These are phyloP conservation scores for Ascaphus truei DNA, from an alignment of 2,113 vertebrate species.

Conservation along the genomic window DNA sequence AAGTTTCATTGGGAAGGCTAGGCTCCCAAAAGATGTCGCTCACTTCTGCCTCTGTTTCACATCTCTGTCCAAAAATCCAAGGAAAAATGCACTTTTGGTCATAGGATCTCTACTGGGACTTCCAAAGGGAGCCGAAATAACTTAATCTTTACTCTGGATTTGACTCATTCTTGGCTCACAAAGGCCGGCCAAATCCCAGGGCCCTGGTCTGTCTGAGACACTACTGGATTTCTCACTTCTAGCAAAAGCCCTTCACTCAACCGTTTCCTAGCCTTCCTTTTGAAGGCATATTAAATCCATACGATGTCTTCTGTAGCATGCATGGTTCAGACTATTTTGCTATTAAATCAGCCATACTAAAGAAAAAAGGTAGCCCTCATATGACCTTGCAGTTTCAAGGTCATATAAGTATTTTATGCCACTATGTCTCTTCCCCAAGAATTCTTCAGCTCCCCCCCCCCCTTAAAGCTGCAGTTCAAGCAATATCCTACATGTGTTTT, in stretches of 20 bases:
- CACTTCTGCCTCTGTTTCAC: conserved; percentile 12
- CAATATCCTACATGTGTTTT: too few relatives aligned
- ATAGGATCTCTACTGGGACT: conserved; percentile 27
- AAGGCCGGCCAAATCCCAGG: conserved; percentile 8
- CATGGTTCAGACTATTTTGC: conserved; percentile 1
- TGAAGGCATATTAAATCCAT: conserved; percentile 34
- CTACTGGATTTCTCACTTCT: not conserved
- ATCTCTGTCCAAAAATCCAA: conserved; percentile 30
- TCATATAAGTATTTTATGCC: not conserved
- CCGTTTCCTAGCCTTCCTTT: conserved; percentile 41
- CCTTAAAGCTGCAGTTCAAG: too few relatives aligned
- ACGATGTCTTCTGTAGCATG: conserved; percentile 40
- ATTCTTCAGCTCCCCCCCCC: too few relatives aligned
- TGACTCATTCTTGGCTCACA: conserved; percentile 32
- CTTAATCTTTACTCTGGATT: conserved; percentile 24
- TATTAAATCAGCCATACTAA: not conserved
- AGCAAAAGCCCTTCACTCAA: conserved; percentile 37
- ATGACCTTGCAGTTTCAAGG: not conserved
- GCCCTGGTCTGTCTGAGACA: conserved; percentile 12
- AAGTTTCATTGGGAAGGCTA: not conserved
- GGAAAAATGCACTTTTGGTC: conserved; percentile 11
- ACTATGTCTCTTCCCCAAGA: too few relatives aligned
- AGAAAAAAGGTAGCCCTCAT: not conserved
- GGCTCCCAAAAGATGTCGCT: conserved; percentile 16
- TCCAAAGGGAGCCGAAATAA: conserved; percentile 27